phyloP scores from a whole-genome alignment of 2,797 vertebrate species.

The Enteromius fasciolatus region DNA sequence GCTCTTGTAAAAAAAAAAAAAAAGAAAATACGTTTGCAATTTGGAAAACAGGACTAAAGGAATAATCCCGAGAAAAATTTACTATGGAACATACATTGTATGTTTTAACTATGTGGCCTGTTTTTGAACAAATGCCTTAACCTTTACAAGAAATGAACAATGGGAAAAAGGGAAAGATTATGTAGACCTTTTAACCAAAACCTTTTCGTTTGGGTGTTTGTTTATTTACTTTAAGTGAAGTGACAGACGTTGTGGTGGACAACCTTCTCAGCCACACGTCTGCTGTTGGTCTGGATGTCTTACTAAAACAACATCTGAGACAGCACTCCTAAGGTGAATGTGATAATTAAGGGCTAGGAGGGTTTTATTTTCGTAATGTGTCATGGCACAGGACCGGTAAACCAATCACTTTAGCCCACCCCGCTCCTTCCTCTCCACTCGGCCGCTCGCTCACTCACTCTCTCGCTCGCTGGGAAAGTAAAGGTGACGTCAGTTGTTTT shows the following conservation, averaged over 20 bases:
- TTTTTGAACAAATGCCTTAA: constrained; percentile 54
- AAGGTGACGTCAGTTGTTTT: constrained; percentile 80
- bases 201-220: constrained; percentile 78
- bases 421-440: constrained; percentile 33
- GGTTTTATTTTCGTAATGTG: constrained; percentile 81
- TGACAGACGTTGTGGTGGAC: constrained; percentile 76
- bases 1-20: constrained; percentile 6
- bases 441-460: constrained; percentile 10
- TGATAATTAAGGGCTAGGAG: constrained; percentile 78
- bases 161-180: constrained; percentile 56
- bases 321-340: constrained; percentile 80
- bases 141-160: constrained; percentile 55
- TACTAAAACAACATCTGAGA: constrained; percentile 79
- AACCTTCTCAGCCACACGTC: constrained; percentile 73
- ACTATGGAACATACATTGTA: constrained; percentile 37
- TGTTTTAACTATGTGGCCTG: constrained; percentile 31
- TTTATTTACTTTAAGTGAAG: constrained; percentile 77
- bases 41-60: constrained; percentile 30
- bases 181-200: constrained; percentile 70
- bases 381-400: constrained; percentile 77
- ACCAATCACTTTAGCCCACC: constrained; percentile 78
- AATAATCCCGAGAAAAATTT: constrained; percentile 25
- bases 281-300: constrained; percentile 75
- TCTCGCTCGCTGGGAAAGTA: constrained; percentile 66
- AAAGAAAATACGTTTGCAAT: constrained; percentile 1